A percentile compares a stretch with the other conserved stretches of the same genome.
These are phyloP conservation scores for Elephas maximus DNA, from an alignment of 2,113 vertebrate genomes.

Conservation along the genomic window DNA sequence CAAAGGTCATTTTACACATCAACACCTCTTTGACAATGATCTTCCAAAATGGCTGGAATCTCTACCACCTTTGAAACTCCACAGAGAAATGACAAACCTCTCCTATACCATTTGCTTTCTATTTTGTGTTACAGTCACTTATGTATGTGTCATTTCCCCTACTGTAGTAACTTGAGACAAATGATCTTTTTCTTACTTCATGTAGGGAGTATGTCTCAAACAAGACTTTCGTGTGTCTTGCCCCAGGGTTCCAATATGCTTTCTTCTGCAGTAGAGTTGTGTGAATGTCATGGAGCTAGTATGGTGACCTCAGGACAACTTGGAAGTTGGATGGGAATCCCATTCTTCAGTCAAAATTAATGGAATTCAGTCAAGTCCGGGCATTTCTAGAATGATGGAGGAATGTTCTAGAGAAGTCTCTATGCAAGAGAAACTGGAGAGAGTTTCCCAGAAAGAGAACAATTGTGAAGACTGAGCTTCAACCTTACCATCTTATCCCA, in stretches of 20 bases:
- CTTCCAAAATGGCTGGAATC: not conserved
- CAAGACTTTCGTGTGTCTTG: not conserved
- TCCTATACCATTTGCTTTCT: not conserved
- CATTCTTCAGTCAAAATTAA: not conserved
- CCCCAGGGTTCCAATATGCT: not conserved
- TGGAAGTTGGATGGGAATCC: not conserved
- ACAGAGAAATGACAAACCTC: not conserved
- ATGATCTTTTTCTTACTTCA: not conserved
- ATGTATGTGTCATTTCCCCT: not conserved
- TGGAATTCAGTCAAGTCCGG: not conserved
- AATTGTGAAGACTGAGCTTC: not conserved
- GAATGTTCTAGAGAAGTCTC: not conserved
- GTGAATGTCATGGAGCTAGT: not conserved
- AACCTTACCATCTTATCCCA: not conserved
- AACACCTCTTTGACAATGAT: not conserved
- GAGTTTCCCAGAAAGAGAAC: not conserved
- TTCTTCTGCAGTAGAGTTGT: not conserved
- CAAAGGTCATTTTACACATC: not conserved
- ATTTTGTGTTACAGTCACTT: not conserved
- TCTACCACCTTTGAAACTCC: slow-evolving; percentile 35
- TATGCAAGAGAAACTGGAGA: not conserved
- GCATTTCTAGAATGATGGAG: not conserved
- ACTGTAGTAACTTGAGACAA: not conserved
- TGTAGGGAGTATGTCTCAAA: not conserved
- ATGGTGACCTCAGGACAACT: not conserved